Evolutionary conservation across 2,113 vertebrate genomes (phyloP).

Genomic region (Sylvicapra grimmia): DNA sequence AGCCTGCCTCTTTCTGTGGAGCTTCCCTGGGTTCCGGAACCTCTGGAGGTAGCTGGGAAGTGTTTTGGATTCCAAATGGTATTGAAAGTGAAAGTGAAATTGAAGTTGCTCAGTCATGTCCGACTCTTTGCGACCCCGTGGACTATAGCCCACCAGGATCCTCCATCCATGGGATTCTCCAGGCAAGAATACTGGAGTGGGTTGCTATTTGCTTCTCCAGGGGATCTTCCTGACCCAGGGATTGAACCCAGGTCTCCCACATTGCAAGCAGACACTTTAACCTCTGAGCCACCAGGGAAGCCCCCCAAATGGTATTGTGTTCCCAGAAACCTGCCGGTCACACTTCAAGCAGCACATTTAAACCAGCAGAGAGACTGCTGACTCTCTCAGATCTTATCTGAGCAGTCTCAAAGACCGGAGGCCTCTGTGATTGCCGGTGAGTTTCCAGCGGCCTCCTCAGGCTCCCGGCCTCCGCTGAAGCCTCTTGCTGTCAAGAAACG

Average conservation of each 20-base stretch:
- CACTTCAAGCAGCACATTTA: neutral
- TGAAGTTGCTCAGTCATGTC: accelerated
- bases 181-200: neutral
- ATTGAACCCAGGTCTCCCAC: accelerated
- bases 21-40: neutral
- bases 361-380: neutral
- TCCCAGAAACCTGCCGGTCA: neutral
- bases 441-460: neutral
- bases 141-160: neutral
- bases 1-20: too few relatives aligned
- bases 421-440: accelerated
- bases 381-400: neutral
- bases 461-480: neutral
- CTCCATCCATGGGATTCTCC: neutral
- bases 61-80: neutral
- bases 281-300: neutral
- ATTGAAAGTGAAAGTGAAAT: neutral
- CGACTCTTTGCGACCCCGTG: neutral
- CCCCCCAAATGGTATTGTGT: neutral
- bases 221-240: too few relatives aligned
- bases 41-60: neutral
- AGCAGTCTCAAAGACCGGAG: neutral
- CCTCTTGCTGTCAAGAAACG: neutral
- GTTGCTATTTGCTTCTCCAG: neutral
- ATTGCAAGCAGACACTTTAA: neutral